Evolutionary conservation across 1,140 invertebrate genomes (phyloP).

Genomic region (Drosophila elegans): DNA sequence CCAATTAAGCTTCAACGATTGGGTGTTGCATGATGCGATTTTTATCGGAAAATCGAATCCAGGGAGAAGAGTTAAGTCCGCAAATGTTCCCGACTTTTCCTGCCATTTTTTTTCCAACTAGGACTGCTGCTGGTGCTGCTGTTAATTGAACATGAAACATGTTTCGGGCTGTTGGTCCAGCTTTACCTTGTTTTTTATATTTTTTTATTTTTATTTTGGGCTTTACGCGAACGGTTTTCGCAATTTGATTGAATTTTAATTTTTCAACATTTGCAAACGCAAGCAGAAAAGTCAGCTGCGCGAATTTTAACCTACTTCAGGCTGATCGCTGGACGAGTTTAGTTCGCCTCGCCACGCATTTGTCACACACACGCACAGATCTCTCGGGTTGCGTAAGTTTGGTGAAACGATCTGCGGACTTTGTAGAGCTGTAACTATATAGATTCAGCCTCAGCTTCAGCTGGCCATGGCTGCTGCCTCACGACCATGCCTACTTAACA

Average conservation of each 20-base stretch:
- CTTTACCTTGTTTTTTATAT: not conserved
- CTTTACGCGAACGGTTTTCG: conserved; percentile 50
- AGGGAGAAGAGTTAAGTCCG: conserved; percentile 14
- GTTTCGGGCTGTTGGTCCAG: conserved; percentile 35
- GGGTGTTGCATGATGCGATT: conserved; percentile 40
- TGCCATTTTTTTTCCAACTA: conserved; percentile 6
- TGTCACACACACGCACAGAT: conserved; percentile 58
- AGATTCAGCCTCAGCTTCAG: conserved; percentile 16
- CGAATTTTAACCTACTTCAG: conserved; percentile 69
- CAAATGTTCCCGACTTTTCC: conserved; percentile 28
- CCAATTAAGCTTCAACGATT: conserved; percentile 38
- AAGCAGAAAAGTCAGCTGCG: conserved; percentile 60
- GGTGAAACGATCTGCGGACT: conserved; percentile 24
- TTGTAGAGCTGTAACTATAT: conserved; percentile 16
- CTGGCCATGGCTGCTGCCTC: conserved; percentile 50
- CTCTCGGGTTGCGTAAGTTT: conserved; percentile 48
- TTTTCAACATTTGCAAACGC: conserved; percentile 62
- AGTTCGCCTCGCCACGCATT: conserved; percentile 61
- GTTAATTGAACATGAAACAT: conserved; percentile 63
- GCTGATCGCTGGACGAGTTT: conserved; percentile 59
- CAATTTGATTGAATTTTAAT: conserved; percentile 77
- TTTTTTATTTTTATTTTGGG: conserved; percentile 42
- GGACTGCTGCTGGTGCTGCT: conserved; percentile 13
- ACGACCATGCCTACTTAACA: conserved; percentile 59
- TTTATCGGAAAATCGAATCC: conserved; percentile 18